Evolutionary conservation across 2,888 invertebrate species (phyloP), one percentile per base, ranked within the genome.

Genomic region (Ditula angustiorana): DNA sequence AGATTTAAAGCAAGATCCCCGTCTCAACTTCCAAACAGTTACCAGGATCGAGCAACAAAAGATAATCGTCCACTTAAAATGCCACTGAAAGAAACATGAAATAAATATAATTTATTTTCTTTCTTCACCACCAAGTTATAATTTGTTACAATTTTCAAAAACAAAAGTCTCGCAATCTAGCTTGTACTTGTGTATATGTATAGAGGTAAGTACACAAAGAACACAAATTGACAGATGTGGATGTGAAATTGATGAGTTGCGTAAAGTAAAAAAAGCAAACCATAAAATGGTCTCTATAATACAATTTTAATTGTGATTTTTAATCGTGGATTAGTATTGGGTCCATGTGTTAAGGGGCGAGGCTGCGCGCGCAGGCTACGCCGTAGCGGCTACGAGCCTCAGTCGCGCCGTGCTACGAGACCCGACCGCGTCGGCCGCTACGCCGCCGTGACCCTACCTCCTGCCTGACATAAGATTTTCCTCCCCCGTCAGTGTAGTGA

Each of bases 361-460:
- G 87, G 88, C 83, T 90, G 91, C 90, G 92, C 90, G 89, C 92
- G 92, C 92, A 90, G 71, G 74, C 77, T 81, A 83, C 82, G 79
- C 69, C 75, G 83, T 82, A 84, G 79, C 65, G 80, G 82, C 83
- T 87, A 86, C 87, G 83, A 79, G 76, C 80, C 75, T 87, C 88
- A 92, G 92, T 92, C 87, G 84, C 81, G 79, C 75, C 81, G 80
- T 80, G 82, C 88, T 87, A 86, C 90, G 86, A 79, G 74, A 74
- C 74, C 79, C 60, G 41, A 63, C 70, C 72, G 75, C 74, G 78
- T 74, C 75, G 80, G 85, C 82, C 79, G 87, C 89, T 90, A 90
- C 90, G 87, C 71, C 64, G 67, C 49, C 85, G 88, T 91, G 89
- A 87, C 85, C 71, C 71, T 41, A 33, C 61, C 61, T 58, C 30